Conservation (phyloP, 2,888 invertebrate genomes). For the Pherbina coryleti region DNA sequence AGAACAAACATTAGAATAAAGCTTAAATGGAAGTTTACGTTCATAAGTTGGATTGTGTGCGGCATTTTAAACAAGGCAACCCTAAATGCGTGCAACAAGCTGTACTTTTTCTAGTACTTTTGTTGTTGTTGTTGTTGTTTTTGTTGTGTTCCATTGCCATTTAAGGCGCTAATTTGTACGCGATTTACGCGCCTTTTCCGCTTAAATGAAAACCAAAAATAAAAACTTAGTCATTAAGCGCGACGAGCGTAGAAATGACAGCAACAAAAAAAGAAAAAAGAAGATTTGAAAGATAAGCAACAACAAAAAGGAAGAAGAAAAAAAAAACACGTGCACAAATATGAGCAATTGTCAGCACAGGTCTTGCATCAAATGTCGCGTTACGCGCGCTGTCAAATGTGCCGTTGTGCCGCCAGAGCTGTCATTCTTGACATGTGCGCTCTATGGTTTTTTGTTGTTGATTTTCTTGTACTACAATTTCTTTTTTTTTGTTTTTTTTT, state of each 20-base stretch:
- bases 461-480: background rate
- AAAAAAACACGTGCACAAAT: background rate
- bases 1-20: background rate
- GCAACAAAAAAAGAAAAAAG: background rate
- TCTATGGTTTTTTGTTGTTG: background rate
- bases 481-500: background rate
- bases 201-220: background rate
- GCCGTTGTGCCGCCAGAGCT: conserved; percentile 4
- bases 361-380: conserved; percentile 8
- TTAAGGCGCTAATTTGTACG: conserved; percentile 7
- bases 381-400: conserved; percentile 13
- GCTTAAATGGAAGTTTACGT: no score
- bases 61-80: background rate
- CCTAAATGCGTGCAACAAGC: background rate
- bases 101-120: background rate
- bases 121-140: background rate
- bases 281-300: background rate
- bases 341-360: conserved; percentile 10
- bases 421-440: conserved; percentile 12
- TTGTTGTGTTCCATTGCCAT: background rate
- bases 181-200: background rate
- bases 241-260: background rate
- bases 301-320: background rate
- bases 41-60: no score
- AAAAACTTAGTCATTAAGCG: background rate